Evolutionary conservation across 2,113 vertebrate genomes (phyloP), one percentile per base, ranked within the genome.

Genomic region (Ochotona princeps): DNA sequence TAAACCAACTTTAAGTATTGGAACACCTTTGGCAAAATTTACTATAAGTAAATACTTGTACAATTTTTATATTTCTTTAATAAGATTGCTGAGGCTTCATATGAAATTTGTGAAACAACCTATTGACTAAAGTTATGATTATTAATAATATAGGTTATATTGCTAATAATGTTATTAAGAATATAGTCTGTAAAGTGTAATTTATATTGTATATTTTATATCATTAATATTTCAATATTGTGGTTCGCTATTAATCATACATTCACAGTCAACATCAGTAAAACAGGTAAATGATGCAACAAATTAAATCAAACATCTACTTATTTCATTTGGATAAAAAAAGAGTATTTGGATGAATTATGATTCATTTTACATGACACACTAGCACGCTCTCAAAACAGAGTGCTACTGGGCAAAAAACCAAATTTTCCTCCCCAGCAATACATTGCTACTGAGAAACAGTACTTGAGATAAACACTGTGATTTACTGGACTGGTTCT

Each of bases 41-140:
- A 63, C 11, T 87, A n/a, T 92, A 89, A 84, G 35, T 9, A 26
- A 14, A 38, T 38, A 23, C 32, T 91, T 76, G 32, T 1, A 72
- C 61, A 13, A 73, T 86, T 76, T 9, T 35, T 47, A 20, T 38
- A 60, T 63, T 91, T 92, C n/a, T 92, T 93, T 74, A 67, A 87
- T 66, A 78, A 78, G 44, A 21, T 89, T 83, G 10, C 51, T 74
- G 28, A 38, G n/a, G 69, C 18, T 70, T 66, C 72, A 70, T 81
- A 65, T 35, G 79, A 74, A 92, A 92, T 87, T 74, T 94, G 44
- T 89, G 60, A 94, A 90, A 87, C 15, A 74, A 75, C 17, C 12
- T 75, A 60, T 35, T 26, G 69, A 87, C 32, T 30, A 54, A 67
- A 95, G 57, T 78, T 76, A 35, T 35, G 49, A 47, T 9, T 61